Evolutionary conservation across 53 echinoderm and acorn worm genomes (phyloP).

Genomic region (Arbacia lixula): DNA sequence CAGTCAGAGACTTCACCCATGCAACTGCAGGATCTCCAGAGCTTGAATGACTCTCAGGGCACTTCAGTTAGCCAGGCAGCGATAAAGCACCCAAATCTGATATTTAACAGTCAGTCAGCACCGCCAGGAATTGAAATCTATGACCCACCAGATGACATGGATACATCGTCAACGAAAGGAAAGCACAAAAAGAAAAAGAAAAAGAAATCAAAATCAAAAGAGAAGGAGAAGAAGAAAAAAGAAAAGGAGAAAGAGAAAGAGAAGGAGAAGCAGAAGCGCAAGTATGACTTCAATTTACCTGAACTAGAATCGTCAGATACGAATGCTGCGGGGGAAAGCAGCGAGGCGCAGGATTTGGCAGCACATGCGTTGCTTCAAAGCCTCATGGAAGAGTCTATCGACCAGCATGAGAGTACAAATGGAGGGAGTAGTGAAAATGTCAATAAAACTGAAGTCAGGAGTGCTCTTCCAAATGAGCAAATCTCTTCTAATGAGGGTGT

Average conservation of each 20-base stretch:
- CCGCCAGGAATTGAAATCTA: slow-evolving; percentile 43
- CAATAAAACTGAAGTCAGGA: not conserved
- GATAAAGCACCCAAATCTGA: slow-evolving; percentile 4
- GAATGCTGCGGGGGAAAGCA: slow-evolving; percentile 1
- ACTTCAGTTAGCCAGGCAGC: slow-evolving; percentile 10
- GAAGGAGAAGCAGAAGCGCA: slow-evolving; percentile 38
- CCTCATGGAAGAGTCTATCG: slow-evolving; percentile 21
- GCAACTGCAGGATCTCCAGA: slow-evolving; percentile 57
- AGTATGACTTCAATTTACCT: slow-evolving; percentile 1
- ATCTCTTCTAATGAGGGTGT: slow-evolving; percentile 8
- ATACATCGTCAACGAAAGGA: slow-evolving; percentile 62
- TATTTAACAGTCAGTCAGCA: slow-evolving; percentile 29
- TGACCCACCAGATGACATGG: slow-evolving; percentile 49
- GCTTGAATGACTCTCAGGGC: not conserved
- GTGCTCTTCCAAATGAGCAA: slow-evolving; percentile 6
- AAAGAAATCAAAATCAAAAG: slow-evolving; percentile 80
- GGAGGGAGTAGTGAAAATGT: not conserved
- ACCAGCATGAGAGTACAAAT: not conserved
- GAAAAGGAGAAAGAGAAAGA: slow-evolving; percentile 59
- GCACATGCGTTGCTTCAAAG: slow-evolving; percentile 20
- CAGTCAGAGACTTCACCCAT: slow-evolving; percentile 63
- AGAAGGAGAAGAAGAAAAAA: slow-evolving; percentile 80
- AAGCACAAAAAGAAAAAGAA: slow-evolving; percentile 96
- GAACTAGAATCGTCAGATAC: slow-evolving; percentile 11
- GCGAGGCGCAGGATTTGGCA: slow-evolving; percentile 22